Evolutionary conservation across 2,113 vertebrate genomes (phyloP), one percentile per base, ranked within the genome.

Genomic region (Hippocampus mohnikei): DNA sequence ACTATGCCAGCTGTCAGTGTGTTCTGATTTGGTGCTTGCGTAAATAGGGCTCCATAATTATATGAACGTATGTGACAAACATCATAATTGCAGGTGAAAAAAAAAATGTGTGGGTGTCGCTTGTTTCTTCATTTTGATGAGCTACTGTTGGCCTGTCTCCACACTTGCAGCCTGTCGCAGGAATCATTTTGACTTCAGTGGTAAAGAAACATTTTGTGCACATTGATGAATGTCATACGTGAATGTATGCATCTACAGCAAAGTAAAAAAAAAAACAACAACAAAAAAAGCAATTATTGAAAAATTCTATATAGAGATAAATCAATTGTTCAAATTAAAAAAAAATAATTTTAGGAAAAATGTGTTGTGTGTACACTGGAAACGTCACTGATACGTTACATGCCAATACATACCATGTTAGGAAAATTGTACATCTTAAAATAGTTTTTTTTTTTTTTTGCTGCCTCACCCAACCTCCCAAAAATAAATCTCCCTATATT

Each of bases 51-150:
- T 77, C 72, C 56, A 55, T 82, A 77, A 87, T 85, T 82, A 81
- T 66, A 66, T 71, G 70, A 78, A 85, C 76, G 78, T 80, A 83
- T 85, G 77, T 73, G 77, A 81, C 78, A 81, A 84, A 84, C 78
- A 75, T 33, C 64, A 78, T 80, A 83, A 84, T 84, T 81, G 84
- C 76, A 83, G 82, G 84, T 84, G 82, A 81, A 79, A 81, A 37
- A 33, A 33, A 37, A 37, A 80, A 79, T 37, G 55, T 71, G 84
- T 80, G 68, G 81, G 82, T 41, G 82, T 80, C 65, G 71, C 73
- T 80, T 74, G 56, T 79, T 80, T 70, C 16, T 71, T 62, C 10
- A 33, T 74, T 29, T 75, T 55, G 70, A 66, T 66, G 68, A 67
- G 77, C 73, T 70, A 77, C 71, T 68, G 71, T 42, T 21, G 10